These are phyloP conservation scores for Diabrotica balteata DNA, from an alignment of 2,888 invertebrate species.

Conservation along the genomic window DNA sequence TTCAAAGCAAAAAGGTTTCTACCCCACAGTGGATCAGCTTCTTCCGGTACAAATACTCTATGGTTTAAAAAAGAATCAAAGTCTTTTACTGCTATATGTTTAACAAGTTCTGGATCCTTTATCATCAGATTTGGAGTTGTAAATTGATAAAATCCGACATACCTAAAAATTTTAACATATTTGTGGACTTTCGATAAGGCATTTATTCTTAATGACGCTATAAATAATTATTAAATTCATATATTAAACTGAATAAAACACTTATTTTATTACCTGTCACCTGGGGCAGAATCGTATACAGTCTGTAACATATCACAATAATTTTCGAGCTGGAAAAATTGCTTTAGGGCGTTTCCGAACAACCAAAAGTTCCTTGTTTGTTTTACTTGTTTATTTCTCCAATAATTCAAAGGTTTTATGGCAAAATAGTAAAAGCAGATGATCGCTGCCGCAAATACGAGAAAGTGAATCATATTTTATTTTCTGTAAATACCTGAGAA, in stretches of 20 bases:
- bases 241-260: too few relatives aligned
- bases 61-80: constrained; percentile 68
- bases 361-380: background rate
- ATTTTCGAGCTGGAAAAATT: background rate
- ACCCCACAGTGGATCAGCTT: constrained; percentile 61
- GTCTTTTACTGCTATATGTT: constrained; percentile 65
- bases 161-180: constrained; percentile 33
- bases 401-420: background rate
- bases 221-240: too few relatives aligned
- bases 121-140: constrained; percentile 60
- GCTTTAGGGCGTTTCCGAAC: background rate
- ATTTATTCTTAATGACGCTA: too few relatives aligned
- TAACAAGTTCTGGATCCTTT: constrained; percentile 66
- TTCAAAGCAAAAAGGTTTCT: constrained; percentile 52
- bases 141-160: constrained; percentile 46
- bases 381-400: background rate
- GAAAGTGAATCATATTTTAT: too few relatives aligned
- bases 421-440: background rate
- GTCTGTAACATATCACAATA: background rate
- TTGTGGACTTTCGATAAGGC: too few relatives aligned
- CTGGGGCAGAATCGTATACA: background rate
- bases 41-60: constrained; percentile 45
- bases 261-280: background rate
- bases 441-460: too few relatives aligned
- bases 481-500: too few relatives aligned